A percentile compares a stretch with the other conserved stretches of the same genome.
phyloP scores from a whole-genome alignment of 2,888 invertebrate genomes.

The Drosophila mimetica region DNA sequence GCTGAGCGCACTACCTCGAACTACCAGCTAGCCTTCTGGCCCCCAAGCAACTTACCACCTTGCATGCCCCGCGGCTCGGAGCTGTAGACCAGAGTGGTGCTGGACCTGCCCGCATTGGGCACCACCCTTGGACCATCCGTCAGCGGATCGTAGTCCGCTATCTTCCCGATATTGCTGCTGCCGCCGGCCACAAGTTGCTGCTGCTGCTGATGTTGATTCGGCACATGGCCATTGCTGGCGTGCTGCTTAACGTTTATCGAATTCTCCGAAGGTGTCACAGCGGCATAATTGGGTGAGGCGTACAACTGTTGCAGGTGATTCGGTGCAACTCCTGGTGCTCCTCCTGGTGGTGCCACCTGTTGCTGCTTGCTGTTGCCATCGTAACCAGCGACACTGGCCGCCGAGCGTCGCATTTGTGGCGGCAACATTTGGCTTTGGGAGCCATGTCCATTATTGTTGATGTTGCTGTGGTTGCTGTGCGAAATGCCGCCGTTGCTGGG shows the following conservation, averaged over 20 bases:
- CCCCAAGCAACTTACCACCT: constrained; percentile 81
- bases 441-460: constrained; percentile 53
- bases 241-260: constrained; percentile 55
- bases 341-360: not conserved
- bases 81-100: constrained; percentile 94
- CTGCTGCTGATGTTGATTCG: constrained; percentile 23
- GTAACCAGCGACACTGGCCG: constrained; percentile 47
- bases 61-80: constrained; percentile 89
- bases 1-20: constrained; percentile 59
- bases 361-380: constrained; percentile 5
- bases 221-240: constrained; percentile 64
- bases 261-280: constrained; percentile 70
- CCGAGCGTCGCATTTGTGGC: constrained; percentile 59
- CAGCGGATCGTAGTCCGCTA: constrained; percentile 92
- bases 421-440: constrained; percentile 56
- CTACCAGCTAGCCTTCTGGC: constrained; percentile 66
- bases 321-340: constrained; percentile 19
- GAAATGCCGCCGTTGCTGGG: constrained; percentile 53
- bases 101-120: constrained; percentile 90
- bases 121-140: constrained; percentile 89
- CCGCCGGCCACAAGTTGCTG: constrained; percentile 9
- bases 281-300: constrained; percentile 70
- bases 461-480: constrained; percentile 44
- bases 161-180: constrained; percentile 87
- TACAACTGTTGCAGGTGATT: constrained; percentile 71